Conservation (phyloP, 2,113 vertebrate species). For the Colaptes auratus region DNA sequence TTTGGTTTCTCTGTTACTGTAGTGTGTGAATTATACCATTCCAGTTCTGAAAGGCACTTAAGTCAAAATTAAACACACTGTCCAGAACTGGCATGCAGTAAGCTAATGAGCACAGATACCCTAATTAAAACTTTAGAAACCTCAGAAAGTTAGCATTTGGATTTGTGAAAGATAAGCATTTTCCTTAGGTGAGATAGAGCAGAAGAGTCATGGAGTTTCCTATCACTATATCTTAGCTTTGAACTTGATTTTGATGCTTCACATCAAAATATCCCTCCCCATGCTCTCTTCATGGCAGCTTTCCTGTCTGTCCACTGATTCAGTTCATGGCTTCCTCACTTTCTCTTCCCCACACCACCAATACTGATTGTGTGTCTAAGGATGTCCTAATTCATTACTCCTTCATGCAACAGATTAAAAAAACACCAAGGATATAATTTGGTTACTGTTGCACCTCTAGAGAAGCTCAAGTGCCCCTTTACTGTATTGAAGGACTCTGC, state of each 20-base stretch:
- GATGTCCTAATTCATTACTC: background rate
- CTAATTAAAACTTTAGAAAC: background rate
- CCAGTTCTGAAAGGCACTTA: background rate
- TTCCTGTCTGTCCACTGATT: background rate
- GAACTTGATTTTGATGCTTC: background rate
- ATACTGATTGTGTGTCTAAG: background rate
- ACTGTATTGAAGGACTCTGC: background rate
- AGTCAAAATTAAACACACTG: background rate
- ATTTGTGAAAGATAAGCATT: background rate
- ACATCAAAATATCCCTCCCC: rapidly evolving
- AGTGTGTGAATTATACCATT: background rate
- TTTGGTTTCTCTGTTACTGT: background rate
- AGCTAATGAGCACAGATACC: background rate
- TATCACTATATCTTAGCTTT: background rate
- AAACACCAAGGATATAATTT: background rate
- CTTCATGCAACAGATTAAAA: background rate
- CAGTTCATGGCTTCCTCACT: background rate
- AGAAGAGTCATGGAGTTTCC: background rate
- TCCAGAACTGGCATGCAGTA: background rate
- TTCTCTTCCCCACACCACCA: background rate
- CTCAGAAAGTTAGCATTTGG: background rate
- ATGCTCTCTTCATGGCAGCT: background rate
- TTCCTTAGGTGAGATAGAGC: background rate
- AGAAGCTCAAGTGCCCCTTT: background rate
- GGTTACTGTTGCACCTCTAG: background rate